Base-by-base conservation (phyloP, 2,888 invertebrate species). In the Trichogramma dendrolimi region DNA sequence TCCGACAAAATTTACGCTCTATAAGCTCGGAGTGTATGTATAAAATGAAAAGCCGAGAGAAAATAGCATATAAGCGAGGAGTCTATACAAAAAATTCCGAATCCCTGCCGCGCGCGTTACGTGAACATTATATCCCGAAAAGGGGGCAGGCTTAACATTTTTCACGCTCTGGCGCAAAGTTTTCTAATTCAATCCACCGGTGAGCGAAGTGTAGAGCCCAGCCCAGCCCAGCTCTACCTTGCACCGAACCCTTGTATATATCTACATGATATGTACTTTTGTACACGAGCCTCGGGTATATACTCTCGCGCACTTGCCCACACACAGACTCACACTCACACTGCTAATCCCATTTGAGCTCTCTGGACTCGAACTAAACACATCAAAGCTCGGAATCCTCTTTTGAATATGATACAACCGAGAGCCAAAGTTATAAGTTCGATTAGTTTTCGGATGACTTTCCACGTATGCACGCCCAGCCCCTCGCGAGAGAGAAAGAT, bases 151-250 rank as follows among this genome's bases (percentile, higher is more conserved):
- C 39, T 47, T 10, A 40, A 44, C 53, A 56, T 60, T 61, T 61
- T 60, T 51, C 55, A 27, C 42, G 57, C 54, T 48, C 43, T 39
- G 46, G 58, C 52, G 56, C 48, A 58, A 64, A 64, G 55, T 64
- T 64, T 64, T 64, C 57, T 61, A 58, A 63, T 63, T 60, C 60
- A 58, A 60, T 58, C n/a, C 56, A 51, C 42, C n/a, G 39, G 27
- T 27, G 27, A 27, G 27, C 27, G 27, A 27, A 27, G 27, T 27
- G 27, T 27, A 27, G 27, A 5, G 41, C 47, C 8, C 11, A 44
- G 38, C 39, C n/a, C 8, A 8, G 52, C 39, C 10, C 14, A 38
- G 52, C 38, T 10, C 14, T 8, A 46, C 46, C 10, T 46, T 46
- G 8, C 11, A 3, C 46, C 8, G 46, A 46, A n/a, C 11, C 8